Evolutionary conservation across 2,888 invertebrate species (phyloP), one percentile per base, ranked within the genome.

Genomic region (Hypercompe scribonia): DNA sequence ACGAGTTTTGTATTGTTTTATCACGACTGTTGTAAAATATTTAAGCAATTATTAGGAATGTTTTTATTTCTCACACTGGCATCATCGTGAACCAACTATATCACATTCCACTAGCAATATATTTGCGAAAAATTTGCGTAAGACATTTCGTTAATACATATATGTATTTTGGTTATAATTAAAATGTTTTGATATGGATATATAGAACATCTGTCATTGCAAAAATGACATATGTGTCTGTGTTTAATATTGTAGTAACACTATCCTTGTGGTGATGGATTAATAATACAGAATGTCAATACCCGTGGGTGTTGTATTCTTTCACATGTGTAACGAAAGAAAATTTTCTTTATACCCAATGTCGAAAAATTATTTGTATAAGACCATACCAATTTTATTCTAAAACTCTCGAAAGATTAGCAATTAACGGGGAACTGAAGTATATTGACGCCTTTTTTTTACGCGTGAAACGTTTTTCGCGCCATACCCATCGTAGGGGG

Each of bases 11-110:
- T 39, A 39, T 39, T 39, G 39, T 39, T 39, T 54, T 11, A n/a
- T 7, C 24, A 10, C 11, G 1, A 24, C 24, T 18, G 50, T 24
- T 54, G 50, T 54, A 54, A 24, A 54, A 54, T 54, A 54, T 11
- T 21, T n/a, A 10, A n/a, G 34, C 70, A 71, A 73, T 66, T 42
- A 69, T 72, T 71, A 54, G 66, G 65, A 63, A 76, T 82, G 74
- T 64, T 73, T 76, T 71, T 74, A 46, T 46, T 46, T 46, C 46
- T 21, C 46, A 46, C 74, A 34, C 64, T 74, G 78, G 34, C 71
- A 73, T 65, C 24, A 58, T 50, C 71, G 39, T 39, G 34, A 78
- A 67, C 15, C 33, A 4, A 33, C 28, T 28, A 34, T 39, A 64
- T 10, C 34, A 58, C 31, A 34, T 58, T 68, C 58, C 68, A 58